Evolutionary conservation across 2,113 vertebrate genomes (phyloP).

Genomic region (Mustela lutreola): DNA sequence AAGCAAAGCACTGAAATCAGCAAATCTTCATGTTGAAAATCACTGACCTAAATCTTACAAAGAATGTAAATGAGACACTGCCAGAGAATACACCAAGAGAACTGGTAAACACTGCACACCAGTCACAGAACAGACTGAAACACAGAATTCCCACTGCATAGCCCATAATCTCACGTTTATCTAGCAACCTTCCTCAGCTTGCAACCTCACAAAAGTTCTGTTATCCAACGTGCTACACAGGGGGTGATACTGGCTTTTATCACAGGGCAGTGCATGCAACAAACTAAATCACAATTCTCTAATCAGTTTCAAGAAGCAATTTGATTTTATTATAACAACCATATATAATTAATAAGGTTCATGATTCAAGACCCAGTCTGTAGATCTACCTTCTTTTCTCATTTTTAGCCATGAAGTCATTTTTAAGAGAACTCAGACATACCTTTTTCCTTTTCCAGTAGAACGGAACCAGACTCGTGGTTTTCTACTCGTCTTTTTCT

Average conservation of each 20-base stretch:
- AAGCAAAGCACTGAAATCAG: slow-evolving; percentile 82
- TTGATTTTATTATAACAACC: slow-evolving; percentile 2
- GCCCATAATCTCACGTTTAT: not conserved
- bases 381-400: not conserved
- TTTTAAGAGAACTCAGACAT: not conserved
- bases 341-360: not conserved
- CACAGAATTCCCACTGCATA: not conserved
- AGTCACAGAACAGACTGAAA: not conserved
- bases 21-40: slow-evolving; percentile 85
- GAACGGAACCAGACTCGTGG: not conserved
- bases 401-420: not conserved
- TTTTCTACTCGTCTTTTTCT: not conserved
- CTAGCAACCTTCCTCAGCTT: not conserved
- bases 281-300: slow-evolving; percentile 38
- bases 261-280: not conserved
- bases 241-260: not conserved
- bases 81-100: not conserved
- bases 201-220: not conserved
- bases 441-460: not conserved
- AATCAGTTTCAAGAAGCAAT: slow-evolving; percentile 28
- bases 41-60: slow-evolving; percentile 87
- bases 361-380: not conserved
- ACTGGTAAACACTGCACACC: not conserved
- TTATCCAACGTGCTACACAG: not conserved
- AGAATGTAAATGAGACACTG: slow-evolving; percentile 66